Percentiles rank a stretch among this genome's conserved stretches.
phyloP scores from a whole-genome alignment of 2,113 vertebrate species.

The Tychaedon coryphoeus region DNA sequence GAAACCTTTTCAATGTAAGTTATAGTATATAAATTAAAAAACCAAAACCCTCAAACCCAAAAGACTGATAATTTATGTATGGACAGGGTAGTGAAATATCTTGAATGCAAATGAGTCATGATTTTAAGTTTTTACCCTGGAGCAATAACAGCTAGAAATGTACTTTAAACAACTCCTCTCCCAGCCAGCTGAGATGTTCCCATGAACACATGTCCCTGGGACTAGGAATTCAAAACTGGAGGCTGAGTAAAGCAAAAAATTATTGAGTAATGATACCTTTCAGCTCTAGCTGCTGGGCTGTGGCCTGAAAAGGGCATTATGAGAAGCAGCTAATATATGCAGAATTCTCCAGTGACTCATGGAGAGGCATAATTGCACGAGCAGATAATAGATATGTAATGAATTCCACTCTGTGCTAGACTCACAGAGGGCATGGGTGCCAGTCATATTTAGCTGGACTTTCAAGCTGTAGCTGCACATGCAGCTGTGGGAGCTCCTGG shows the following conservation, averaged over 20 bases:
- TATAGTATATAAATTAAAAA: neutral
- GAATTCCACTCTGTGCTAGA: neutral
- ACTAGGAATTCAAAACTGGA: neutral
- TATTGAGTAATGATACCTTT: neutral
- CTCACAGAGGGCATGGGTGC: neutral
- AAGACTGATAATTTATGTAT: neutral
- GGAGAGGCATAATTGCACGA: neutral
- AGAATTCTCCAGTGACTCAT: neutral
- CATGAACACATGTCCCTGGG: neutral
- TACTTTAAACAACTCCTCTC: neutral
- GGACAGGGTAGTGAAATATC: neutral
- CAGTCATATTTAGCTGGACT: neutral
- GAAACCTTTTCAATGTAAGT: neutral
- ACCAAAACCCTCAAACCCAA: neutral
- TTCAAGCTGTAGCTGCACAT: neutral
- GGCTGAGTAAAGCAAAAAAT: neutral
- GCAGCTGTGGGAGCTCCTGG: neutral
- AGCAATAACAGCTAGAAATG: neutral
- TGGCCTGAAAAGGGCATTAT: neutral
- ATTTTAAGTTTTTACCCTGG: neutral
- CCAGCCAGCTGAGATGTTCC: neutral
- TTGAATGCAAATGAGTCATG: neutral
- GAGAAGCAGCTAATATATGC: neutral
- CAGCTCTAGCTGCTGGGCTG: neutral
- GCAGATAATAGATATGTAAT: neutral